Conservation (phyloP, 2,113 vertebrate species). For the Ameiurus melas region DNA sequence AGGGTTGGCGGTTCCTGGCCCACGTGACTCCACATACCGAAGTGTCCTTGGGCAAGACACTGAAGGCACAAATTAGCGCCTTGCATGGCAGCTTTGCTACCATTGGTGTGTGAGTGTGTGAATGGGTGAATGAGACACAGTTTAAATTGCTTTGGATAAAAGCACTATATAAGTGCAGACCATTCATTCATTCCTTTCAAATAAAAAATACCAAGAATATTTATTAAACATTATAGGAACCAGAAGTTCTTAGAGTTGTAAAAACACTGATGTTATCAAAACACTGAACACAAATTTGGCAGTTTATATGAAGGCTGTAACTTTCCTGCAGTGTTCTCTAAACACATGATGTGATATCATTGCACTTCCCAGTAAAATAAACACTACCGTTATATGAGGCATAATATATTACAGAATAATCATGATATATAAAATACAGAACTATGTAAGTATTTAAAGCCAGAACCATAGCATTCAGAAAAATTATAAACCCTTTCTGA, state of each 20-base stretch:
- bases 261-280: not conserved
- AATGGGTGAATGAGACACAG: no score
- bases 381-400: not conserved
- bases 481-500: not conserved
- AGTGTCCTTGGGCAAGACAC: no score
- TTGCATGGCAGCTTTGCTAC: no score
- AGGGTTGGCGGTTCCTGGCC: no score
- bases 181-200: no score
- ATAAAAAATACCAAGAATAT: not conserved
- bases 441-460: not conserved
- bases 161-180: no score
- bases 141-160: no score
- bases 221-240: not conserved
- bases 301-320: not conserved
- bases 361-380: not conserved
- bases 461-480: not conserved
- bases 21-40: no score
- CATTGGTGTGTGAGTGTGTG: no score
- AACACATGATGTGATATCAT: not conserved
- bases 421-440: not conserved
- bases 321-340: not conserved
- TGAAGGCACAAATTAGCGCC: no score
- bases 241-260: not conserved
- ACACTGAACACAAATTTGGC: not conserved
- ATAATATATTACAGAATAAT: not conserved